Evolutionary conservation across 1,140 invertebrate genomes (phyloP).

Genomic region (Drosophila saltans): DNA sequence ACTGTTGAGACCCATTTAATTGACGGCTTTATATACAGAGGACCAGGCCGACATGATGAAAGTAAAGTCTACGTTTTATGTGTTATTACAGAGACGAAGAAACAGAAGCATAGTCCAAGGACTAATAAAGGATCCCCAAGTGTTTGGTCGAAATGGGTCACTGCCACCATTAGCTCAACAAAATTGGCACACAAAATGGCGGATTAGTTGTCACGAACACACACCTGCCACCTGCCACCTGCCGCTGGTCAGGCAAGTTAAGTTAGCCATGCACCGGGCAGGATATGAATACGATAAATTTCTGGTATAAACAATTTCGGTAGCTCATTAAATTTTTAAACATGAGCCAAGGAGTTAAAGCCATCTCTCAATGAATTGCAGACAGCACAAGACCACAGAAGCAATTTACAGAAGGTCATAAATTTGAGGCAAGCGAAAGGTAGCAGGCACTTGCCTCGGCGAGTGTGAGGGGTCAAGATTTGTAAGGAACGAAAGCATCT

Average conservation of each 20-base stretch:
- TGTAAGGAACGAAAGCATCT: slow-evolving; percentile 50
- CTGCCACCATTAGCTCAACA: slow-evolving; percentile 54
- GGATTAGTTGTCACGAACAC: slow-evolving; percentile 8
- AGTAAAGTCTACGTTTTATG: slow-evolving; percentile 5
- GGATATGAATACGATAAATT: neutral
- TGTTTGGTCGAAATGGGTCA: slow-evolving; percentile 65
- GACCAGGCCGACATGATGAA: neutral
- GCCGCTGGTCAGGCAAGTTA: slow-evolving; percentile 5
- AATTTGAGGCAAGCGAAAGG: slow-evolving; percentile 56
- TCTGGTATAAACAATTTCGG: neutral
- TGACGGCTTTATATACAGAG: too few species aligned
- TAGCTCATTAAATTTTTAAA: slow-evolving; percentile 60
- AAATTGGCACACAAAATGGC: slow-evolving; percentile 39
- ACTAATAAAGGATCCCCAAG: slow-evolving; percentile 46
- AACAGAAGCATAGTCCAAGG: slow-evolving; percentile 50
- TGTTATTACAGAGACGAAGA: slow-evolving; percentile 13
- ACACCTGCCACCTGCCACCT: slow-evolving; percentile 28
- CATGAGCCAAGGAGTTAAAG: slow-evolving; percentile 43
- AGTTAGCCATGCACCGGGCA: neutral
- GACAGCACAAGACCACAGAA: slow-evolving; percentile 49
- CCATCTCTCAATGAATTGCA: slow-evolving; percentile 57
- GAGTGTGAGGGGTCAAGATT: slow-evolving; percentile 22
- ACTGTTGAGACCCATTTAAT: neutral
- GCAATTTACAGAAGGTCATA: slow-evolving; percentile 74
- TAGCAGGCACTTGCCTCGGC: neutral